These are phyloP conservation scores for Zoanthus sociatus DNA, from an alignment of 92 coral and sea anemone species.

Conservation along the genomic window DNA sequence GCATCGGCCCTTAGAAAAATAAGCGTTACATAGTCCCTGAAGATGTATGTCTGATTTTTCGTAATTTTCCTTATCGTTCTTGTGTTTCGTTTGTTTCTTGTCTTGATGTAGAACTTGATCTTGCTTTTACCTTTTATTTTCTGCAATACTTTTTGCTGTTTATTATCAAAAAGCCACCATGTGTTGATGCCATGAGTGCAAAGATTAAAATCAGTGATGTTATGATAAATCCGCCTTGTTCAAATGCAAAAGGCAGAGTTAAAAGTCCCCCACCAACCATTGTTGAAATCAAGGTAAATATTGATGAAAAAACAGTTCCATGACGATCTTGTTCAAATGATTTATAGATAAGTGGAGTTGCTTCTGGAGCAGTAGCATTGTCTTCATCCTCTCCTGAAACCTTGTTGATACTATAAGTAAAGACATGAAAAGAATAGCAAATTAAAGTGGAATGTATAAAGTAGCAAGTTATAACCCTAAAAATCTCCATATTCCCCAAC, in stretches of 20 bases:
- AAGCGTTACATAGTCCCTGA: no score
- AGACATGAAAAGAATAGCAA: neutral
- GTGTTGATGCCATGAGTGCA: conserved; percentile 87
- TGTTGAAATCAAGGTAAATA: conserved; percentile 87
- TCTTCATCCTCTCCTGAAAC: neutral
- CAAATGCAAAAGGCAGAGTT: conserved; percentile 89
- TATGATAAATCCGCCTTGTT: conserved; percentile 86
- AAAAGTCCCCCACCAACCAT: conserved; percentile 92
- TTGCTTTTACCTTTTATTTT: no score
- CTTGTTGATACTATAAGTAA: neutral
- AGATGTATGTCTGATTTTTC: no score
- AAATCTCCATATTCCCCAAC: no score
- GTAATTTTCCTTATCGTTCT: no score
- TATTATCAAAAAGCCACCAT: conserved; percentile 86
- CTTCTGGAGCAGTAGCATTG: conserved; percentile 38
- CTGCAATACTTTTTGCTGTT: conserved; percentile 83
- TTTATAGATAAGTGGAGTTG: conserved; percentile 63
- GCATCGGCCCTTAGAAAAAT: no score
- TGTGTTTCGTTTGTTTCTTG: no score
- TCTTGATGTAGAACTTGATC: no score
- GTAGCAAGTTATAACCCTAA: neutral
- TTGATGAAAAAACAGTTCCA: conserved; percentile 89
- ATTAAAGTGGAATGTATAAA: neutral
- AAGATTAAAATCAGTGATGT: conserved; percentile 70
- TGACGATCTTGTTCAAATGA: conserved; percentile 67